Evolutionary conservation across 2,797 vertebrate genomes (phyloP).

Genomic region (Tadarida brasiliensis): DNA sequence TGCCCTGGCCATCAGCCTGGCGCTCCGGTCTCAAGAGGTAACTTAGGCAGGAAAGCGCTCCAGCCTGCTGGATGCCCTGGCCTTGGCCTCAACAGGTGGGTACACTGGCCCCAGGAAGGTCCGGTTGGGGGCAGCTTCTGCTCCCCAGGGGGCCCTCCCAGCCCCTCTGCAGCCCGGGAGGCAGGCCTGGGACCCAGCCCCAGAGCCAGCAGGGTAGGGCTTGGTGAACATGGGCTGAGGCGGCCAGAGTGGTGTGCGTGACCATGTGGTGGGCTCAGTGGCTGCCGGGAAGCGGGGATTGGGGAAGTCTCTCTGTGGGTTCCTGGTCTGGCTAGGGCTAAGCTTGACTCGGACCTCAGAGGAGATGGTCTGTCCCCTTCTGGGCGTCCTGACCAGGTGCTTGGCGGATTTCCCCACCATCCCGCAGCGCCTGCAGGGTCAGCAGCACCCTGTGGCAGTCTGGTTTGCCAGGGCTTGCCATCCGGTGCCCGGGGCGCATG

Average conservation of each 20-base stretch:
- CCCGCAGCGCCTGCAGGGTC: neutral
- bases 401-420: accelerated
- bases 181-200: neutral
- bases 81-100: neutral
- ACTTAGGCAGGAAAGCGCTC: neutral
- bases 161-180: neutral
- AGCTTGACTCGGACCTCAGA: neutral
- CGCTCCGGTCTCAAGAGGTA: neutral
- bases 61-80: too few species aligned
- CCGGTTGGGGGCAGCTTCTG: neutral
- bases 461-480: neutral
- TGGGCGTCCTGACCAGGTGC: accelerated
- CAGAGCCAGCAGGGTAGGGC: too few species aligned
- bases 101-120: neutral
- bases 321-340: neutral
- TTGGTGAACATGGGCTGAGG: neutral
- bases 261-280: accelerated
- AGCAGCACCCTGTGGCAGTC: neutral
- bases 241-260: accelerated
- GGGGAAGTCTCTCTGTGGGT: neutral
- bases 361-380: neutral
- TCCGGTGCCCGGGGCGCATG: accelerated
- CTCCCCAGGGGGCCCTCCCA: neutral
- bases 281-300: neutral
- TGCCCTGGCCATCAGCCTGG: accelerated